Conservation (phyloP, 2,113 vertebrate species). For the Triplophysa rosa region DNA sequence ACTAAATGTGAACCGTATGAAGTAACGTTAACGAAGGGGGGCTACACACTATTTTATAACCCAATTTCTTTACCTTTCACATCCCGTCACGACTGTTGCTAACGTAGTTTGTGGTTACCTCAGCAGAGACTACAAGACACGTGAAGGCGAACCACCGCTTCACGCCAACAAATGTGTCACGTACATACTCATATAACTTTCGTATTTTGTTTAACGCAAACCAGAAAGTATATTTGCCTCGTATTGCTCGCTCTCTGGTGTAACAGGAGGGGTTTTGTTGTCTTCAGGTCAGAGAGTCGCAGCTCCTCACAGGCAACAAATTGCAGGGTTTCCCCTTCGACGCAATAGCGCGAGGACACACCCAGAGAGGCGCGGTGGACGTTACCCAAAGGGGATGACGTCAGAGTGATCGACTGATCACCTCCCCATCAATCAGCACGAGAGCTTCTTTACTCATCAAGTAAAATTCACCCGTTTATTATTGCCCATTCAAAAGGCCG, state of each 20-base stretch:
- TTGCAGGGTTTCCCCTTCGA: slow-evolving; percentile 72
- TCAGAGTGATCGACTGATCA: slow-evolving; percentile 42
- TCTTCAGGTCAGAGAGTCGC: slow-evolving; percentile 65
- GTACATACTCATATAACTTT: neutral
- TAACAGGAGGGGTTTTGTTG: slow-evolving; percentile 40
- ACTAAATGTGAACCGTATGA: neutral
- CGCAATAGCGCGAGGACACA: slow-evolving; percentile 72
- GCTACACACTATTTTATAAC: neutral
- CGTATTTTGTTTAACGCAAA: neutral
- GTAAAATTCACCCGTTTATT: slow-evolving; percentile 10
- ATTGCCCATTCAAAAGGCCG: neutral
- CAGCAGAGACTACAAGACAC: neutral
- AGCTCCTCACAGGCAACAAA: slow-evolving; percentile 60
- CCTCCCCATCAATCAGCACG: slow-evolving; percentile 19
- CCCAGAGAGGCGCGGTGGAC: slow-evolving; percentile 59
- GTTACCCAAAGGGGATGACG: slow-evolving; percentile 45
- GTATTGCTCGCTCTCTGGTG: neutral
- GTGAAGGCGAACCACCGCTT: slow-evolving; percentile 1
- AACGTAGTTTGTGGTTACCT: neutral
- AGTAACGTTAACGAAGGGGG: neutral
- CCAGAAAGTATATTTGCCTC: neutral
- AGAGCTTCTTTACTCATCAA: slow-evolving; percentile 2
- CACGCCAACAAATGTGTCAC: neutral
- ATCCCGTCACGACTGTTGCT: neutral
- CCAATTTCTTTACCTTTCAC: neutral